Evolutionary conservation across 2,888 invertebrate genomes (phyloP), one percentile per base, ranked within the genome.

Genomic region (Reticulitermes lucifugus): DNA sequence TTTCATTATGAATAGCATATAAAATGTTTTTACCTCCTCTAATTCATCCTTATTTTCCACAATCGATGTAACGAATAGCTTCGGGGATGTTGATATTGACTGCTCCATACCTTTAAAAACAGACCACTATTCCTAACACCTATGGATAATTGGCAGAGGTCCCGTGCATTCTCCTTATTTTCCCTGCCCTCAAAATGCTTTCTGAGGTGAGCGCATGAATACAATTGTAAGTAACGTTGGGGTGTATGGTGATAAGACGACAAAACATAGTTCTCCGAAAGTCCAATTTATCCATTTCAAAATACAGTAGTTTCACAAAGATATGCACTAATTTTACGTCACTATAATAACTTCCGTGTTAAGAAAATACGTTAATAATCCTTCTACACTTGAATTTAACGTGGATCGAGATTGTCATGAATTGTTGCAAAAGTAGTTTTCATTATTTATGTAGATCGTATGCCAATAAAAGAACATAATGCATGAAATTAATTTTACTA

Each of bases 31-130:
- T 89, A 89, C 89, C 89, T 89, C 90, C 86, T 89, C 89, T 84
- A 88, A 87, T 85, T 90, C 90, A 87, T 90, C 90, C 88, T 88
- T 89, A 87, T 87, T 87, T 87, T 89, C 89, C 84, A 89, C 95
- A 90, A 94, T 93, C 90, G 95, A 94, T 91, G 95, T 95, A 92
- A 94, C 93, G 93, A 96, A 96, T 92, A 97, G 93, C 92, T 95
- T 96, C 90, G 95, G 95, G 88, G 90, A 88, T 87, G 90, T 89
- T 88, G 90, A 88, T 90, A 87, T 88, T 83, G 80, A 86, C 73
- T 85, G 87, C 85, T 88, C 88, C 88, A 88, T 88, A 84, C 87
- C 87, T 87, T 85, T 84, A 75, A 60, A 85, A 86, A 84, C 86
- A 85, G 86, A 84, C 83, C 84, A 84, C 85, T 86, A 82, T 83